Evolutionary conservation across 2,888 invertebrate genomes (phyloP).

Genomic region (Sesia apiformis): DNA sequence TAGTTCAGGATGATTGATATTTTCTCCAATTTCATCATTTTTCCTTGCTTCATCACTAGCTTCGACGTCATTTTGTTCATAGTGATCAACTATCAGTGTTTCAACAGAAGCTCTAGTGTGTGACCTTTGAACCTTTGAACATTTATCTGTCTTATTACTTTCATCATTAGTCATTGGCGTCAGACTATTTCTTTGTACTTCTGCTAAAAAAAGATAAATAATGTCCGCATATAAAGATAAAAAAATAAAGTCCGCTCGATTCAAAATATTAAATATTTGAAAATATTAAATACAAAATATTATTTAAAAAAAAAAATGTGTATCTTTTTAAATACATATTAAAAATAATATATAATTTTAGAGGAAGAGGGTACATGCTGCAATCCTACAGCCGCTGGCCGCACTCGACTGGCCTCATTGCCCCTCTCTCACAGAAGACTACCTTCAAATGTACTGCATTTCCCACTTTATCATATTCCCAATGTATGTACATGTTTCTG

Average conservation of each 20-base stretch:
- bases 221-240: too few relatives aligned
- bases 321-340: too few relatives aligned
- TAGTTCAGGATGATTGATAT: constrained; percentile 46
- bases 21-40: constrained; percentile 5
- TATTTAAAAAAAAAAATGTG: too few relatives aligned
- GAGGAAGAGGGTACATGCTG: too few relatives aligned
- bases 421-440: too few relatives aligned
- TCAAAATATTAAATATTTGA: neutral
- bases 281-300: neutral
- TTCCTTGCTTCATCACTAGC: constrained; percentile 8
- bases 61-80: constrained; percentile 27
- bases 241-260: neutral
- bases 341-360: too few relatives aligned
- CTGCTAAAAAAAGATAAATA: constrained; percentile 21
- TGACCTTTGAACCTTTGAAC: constrained; percentile 33
- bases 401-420: too few relatives aligned
- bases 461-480: too few relatives aligned
- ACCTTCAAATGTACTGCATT: too few relatives aligned
- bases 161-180: constrained; percentile 24
- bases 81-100: constrained; percentile 38
- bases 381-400: too few relatives aligned
- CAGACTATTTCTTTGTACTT: constrained; percentile 19
- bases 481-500: too few relatives aligned
- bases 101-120: constrained; percentile 53
- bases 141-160: constrained; percentile 48